Percentiles rank a stretch among this genome's conserved stretches.
Evolutionary conservation across 2,888 invertebrate species (phyloP).

Genomic region (Cephus rjabovi): DNA sequence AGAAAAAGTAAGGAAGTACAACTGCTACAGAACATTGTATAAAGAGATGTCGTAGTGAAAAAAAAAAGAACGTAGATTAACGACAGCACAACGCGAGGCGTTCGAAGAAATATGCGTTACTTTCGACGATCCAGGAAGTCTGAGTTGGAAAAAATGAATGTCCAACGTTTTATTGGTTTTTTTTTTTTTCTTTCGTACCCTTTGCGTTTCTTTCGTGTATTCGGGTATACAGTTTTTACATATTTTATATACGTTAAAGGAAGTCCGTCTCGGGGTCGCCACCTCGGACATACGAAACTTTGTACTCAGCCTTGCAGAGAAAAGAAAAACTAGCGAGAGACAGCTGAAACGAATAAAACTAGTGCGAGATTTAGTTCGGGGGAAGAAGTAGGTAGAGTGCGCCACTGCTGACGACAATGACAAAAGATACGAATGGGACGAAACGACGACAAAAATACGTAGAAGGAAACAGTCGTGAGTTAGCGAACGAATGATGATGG

Average conservation of each 20-base stretch:
- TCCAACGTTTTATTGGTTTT: not conserved
- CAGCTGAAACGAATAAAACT: not conserved
- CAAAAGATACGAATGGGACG: not conserved
- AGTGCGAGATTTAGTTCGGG: not conserved
- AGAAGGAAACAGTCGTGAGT: too few species aligned
- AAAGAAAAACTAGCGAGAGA: not conserved
- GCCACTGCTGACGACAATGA: not conserved
- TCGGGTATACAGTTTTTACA: not conserved
- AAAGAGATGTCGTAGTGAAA: not conserved
- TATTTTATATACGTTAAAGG: not conserved
- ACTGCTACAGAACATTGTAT: not conserved
- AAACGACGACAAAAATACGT: too few species aligned
- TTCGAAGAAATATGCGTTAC: not conserved
- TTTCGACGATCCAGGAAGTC: not conserved
- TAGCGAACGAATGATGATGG: not conserved
- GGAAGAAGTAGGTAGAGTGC: not conserved
- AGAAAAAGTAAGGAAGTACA: not conserved
- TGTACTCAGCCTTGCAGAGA: not conserved
- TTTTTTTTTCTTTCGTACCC: not conserved
- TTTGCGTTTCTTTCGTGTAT: not conserved
- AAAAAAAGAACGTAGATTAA: not conserved
- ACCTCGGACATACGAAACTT: not conserved
- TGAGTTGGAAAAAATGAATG: not conserved
- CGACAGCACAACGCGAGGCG: not conserved
- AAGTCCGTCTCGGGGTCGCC: not conserved